These are phyloP conservation scores for Sebastes umbrosus DNA, from an alignment of 2,797 vertebrate genomes.

Conservation along the genomic window DNA sequence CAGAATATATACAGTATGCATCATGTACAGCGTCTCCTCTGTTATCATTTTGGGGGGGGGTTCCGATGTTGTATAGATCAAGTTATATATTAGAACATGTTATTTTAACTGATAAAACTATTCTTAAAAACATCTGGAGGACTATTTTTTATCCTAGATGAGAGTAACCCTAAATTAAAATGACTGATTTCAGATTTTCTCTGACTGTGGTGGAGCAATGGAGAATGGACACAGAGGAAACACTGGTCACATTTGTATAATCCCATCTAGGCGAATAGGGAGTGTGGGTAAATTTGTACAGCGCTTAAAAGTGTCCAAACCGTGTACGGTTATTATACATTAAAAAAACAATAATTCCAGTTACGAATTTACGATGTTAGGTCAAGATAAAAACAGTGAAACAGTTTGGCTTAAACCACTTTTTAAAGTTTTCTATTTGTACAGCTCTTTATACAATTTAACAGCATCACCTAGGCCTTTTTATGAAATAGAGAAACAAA, in stretches of 20 bases:
- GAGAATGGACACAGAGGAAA: background rate
- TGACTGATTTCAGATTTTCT: background rate
- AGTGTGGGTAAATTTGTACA: background rate
- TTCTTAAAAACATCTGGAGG: background rate
- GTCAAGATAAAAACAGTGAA: background rate
- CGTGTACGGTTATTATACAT: background rate
- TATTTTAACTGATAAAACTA: background rate
- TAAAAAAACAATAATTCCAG: slow-evolving; percentile 1
- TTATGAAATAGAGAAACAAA: background rate
- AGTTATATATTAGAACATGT: background rate
- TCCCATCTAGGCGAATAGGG: background rate
- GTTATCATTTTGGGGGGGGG: background rate
- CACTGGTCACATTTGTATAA: background rate
- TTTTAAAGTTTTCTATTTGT: background rate
- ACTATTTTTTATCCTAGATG: background rate
- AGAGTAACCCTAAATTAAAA: background rate
- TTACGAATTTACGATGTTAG: background rate
- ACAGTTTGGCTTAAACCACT: slow-evolving; percentile 8
- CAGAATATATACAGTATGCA: background rate
- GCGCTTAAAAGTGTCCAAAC: background rate
- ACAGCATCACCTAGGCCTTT: background rate
- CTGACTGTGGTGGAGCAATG: background rate
- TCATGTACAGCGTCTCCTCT: background rate
- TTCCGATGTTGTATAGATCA: background rate
- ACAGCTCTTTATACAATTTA: background rate